Percentiles rank a stretch among this genome's conserved stretches.
Conservation (phyloP, 2,888 invertebrate genomes). For the Eupelmus urozonus region DNA sequence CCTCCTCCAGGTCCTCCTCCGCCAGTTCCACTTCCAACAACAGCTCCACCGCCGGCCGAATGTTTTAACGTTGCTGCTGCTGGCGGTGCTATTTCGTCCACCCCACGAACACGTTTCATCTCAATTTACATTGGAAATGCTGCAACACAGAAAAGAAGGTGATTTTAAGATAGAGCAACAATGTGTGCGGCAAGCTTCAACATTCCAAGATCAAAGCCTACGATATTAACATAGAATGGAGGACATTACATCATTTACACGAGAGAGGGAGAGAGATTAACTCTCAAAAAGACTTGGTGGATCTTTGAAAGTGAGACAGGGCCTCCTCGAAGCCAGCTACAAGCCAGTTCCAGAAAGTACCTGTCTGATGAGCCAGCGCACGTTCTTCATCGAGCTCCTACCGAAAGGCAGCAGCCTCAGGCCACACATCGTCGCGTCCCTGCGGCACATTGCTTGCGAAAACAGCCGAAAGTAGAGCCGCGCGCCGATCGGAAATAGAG, state of each 20-base stretch:
- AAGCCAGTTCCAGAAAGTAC: slow-evolving; percentile 10
- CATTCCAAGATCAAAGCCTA: neutral
- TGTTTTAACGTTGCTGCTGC: slow-evolving; percentile 79
- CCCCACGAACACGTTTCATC: slow-evolving; percentile 81
- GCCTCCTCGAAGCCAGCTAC: too few relatives aligned
- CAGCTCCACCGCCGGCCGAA: slow-evolving; percentile 75
- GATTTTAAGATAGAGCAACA: too few relatives aligned
- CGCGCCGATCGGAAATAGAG: neutral
- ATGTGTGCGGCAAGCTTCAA: too few relatives aligned
- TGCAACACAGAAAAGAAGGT: slow-evolving; percentile 74
- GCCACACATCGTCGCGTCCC: neutral
- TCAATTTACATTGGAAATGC: slow-evolving; percentile 83
- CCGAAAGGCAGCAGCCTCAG: too few relatives aligned
- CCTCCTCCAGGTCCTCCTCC: slow-evolving; percentile 77
- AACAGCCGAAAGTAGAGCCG: neutral
- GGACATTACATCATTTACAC: slow-evolving; percentile 5
- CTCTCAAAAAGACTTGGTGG: too few relatives aligned
- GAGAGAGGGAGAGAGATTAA: too few relatives aligned
- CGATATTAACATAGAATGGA: neutral
- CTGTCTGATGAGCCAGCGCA: slow-evolving; percentile 47
- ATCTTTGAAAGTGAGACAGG: too few relatives aligned
- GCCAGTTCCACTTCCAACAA: slow-evolving; percentile 76
- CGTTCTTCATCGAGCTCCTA: slow-evolving; percentile 26
- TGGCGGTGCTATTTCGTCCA: slow-evolving; percentile 76
- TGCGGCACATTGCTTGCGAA: neutral